These are phyloP conservation scores for Orthonevra nobilis DNA, from an alignment of 2,888 invertebrate species.

Conservation along the genomic window DNA sequence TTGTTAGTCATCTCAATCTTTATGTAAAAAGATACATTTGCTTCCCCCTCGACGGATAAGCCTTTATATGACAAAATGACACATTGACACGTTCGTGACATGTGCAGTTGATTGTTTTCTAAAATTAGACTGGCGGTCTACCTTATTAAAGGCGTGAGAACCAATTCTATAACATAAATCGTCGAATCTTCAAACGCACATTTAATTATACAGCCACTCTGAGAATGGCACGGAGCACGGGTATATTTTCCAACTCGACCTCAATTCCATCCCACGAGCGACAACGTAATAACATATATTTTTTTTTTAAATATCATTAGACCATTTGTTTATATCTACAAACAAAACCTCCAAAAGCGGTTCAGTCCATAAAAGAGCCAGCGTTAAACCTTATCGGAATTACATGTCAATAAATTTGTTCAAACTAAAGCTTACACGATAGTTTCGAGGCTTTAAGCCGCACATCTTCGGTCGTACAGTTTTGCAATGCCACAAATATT, in stretches of 20 bases:
- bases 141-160: conserved; percentile 48
- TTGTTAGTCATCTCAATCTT: neutral
- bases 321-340: too few species aligned
- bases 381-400: conserved; percentile 9
- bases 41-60: conserved; percentile 17
- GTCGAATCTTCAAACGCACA: too few species aligned
- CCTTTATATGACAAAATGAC: conserved; percentile 35
- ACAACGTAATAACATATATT: too few species aligned
- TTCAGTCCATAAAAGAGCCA: too few species aligned
- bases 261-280: too few species aligned
- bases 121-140: conserved; percentile 13
- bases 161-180: too few species aligned
- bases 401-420: conserved; percentile 34
- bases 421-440: conserved; percentile 3
- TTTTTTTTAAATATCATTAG: too few species aligned
- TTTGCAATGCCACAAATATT: conserved; percentile 25
- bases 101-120: conserved; percentile 44
- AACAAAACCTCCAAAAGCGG: too few species aligned
- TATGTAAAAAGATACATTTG: conserved; percentile 11
- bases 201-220: too few species aligned
- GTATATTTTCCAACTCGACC: too few species aligned
- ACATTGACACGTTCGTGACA: conserved; percentile 37
- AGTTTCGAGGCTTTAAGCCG: neutral
- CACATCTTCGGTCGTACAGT: too few species aligned
- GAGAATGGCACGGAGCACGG: too few species aligned